A percentile compares a stretch with the other conserved stretches of the same genome.
phyloP scores from a whole-genome alignment of 2,113 vertebrate genomes.

The Amblyornis subalaris region DNA sequence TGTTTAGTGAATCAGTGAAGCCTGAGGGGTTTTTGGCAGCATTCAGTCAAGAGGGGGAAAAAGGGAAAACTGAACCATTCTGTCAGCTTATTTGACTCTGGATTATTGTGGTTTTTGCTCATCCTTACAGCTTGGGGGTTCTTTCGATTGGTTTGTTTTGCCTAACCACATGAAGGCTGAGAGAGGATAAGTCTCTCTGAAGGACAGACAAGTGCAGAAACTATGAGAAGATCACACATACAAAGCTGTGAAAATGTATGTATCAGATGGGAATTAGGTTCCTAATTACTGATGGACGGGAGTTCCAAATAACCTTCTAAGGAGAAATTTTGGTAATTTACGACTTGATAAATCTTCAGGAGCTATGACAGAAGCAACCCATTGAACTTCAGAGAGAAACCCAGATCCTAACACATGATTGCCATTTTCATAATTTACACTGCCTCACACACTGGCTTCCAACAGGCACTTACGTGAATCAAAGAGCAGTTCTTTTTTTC shows the following conservation, averaged over 20 bases:
- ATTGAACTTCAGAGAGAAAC: background rate
- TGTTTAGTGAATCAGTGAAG: background rate
- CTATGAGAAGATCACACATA: background rate
- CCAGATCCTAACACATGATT: background rate
- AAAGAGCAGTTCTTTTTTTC: background rate
- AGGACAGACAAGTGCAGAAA: background rate
- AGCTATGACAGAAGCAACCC: background rate
- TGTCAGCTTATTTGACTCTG: background rate
- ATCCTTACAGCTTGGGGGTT: background rate
- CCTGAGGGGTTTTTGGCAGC: background rate
- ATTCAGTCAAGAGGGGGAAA: background rate
- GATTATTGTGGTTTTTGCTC: background rate
- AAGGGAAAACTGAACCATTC: background rate
- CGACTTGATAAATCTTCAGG: background rate
- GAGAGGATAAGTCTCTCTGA: background rate
- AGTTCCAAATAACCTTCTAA: background rate
- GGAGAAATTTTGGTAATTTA: background rate
- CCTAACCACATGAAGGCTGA: background rate
- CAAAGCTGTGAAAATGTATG: background rate
- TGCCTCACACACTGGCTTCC: background rate
- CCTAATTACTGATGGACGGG: background rate
- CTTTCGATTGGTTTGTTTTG: background rate
- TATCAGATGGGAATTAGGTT: background rate
- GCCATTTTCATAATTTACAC: background rate
- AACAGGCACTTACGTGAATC: rapidly evolving